Percentiles rank a stretch among this genome's conserved stretches.
These are phyloP conservation scores for Oopsacas minuta DNA, from an alignment of 37 sponge, comb jelly and placozoan species.

Conservation along the genomic window DNA sequence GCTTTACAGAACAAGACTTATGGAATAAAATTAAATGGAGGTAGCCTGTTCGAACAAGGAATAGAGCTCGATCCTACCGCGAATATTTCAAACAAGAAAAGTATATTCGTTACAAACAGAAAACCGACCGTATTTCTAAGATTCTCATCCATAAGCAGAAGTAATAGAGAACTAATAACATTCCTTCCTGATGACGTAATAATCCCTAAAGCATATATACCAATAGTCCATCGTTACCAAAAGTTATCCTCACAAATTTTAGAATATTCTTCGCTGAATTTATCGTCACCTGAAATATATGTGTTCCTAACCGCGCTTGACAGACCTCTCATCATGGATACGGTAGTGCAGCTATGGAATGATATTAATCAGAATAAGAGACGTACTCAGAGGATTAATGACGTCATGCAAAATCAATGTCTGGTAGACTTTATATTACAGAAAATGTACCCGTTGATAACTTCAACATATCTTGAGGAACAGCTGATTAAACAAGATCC, in stretches of 20 bases:
- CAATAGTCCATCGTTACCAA: background rate
- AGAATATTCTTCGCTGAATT: background rate
- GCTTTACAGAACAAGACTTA: background rate
- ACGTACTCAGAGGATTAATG: background rate
- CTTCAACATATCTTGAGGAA: background rate
- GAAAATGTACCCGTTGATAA: background rate
- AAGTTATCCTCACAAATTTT: background rate
- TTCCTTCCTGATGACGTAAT: background rate
- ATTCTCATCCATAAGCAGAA: background rate
- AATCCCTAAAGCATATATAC: background rate
- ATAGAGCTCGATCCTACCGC: background rate
- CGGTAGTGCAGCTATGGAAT: constrained; percentile 11
- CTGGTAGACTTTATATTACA: background rate
- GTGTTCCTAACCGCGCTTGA: background rate
- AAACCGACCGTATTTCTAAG: background rate
- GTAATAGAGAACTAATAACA: background rate
- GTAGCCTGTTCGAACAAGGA: background rate
- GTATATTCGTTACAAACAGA: background rate
- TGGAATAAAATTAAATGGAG: background rate
- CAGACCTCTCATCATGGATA: background rate
- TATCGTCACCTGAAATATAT: background rate
- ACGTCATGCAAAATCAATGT: background rate
- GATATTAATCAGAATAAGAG: background rate
- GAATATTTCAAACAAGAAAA: background rate
- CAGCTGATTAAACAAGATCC: background rate